Percentiles rank a stretch among this genome's conserved stretches.
phyloP scores from a whole-genome alignment of 1,140 invertebrate species.

The Nasonia giraulti region DNA sequence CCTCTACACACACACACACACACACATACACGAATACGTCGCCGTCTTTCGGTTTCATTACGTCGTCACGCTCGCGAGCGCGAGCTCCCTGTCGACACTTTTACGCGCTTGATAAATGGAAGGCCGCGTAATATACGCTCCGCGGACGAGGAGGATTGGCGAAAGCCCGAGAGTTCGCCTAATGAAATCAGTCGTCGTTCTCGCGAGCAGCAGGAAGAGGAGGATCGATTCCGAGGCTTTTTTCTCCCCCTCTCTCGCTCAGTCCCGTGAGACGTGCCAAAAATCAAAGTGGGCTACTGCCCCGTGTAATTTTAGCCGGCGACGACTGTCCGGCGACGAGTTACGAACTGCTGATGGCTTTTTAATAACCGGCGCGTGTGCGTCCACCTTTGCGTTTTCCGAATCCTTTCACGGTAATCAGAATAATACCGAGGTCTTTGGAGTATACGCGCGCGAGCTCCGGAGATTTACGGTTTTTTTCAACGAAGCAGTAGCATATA shows the following conservation, averaged over 20 bases:
- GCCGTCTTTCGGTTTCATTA: slow-evolving; percentile 1
- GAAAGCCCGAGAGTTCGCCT: slow-evolving; percentile 2
- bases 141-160: slow-evolving; percentile 30
- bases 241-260: not conserved
- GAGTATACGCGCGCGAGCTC: too few species aligned
- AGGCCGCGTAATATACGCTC: slow-evolving; percentile 21
- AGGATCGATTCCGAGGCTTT: slow-evolving; percentile 11
- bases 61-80: not conserved
- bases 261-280: too few species aligned
- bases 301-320: too few species aligned
- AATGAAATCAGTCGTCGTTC: slow-evolving; percentile 18
- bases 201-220: not conserved
- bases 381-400: too few species aligned
- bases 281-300: too few species aligned
- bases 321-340: too few species aligned
- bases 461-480: too few species aligned
- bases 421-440: too few species aligned
- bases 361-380: too few species aligned
- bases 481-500: too few species aligned
- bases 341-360: too few species aligned
- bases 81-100: slow-evolving; percentile 17
- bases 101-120: slow-evolving; percentile 50
- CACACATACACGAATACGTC: not conserved
- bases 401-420: too few species aligned
- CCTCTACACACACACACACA: not conserved